A percentile compares a stretch with the other conserved stretches of the same genome.
Evolutionary conservation across 2,888 invertebrate genomes (phyloP).

Genomic region (Hirudinaria manillensis): DNA sequence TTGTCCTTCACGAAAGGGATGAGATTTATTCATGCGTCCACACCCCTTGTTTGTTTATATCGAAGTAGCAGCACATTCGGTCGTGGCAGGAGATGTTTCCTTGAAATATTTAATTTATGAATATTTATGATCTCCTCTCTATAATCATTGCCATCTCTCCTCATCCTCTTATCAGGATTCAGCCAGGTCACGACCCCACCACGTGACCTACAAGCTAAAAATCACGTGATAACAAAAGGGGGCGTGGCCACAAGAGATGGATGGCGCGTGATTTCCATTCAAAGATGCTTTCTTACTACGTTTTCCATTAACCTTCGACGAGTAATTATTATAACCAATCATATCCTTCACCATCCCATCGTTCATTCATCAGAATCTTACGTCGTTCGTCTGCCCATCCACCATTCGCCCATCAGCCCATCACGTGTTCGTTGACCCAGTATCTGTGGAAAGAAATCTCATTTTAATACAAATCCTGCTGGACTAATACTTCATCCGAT

Average conservation of each 20-base stretch:
- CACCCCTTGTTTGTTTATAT: no score
- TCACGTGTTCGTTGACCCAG: not conserved
- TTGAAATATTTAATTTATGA: no score
- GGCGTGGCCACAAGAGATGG: not conserved
- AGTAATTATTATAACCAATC: no score
- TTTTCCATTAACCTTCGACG: no score
- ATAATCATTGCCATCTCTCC: not conserved
- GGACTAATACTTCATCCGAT: slow-evolving; percentile 5
- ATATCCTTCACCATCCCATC: not conserved
- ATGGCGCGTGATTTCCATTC: not conserved
- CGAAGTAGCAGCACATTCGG: no score
- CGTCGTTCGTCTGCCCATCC: not conserved
- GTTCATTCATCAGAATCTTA: not conserved
- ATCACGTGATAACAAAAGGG: slow-evolving; percentile 11
- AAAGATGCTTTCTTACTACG: no score
- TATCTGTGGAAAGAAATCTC: slow-evolving; percentile 10
- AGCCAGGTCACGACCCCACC: slow-evolving; percentile 11
- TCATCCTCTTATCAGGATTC: slow-evolving; percentile 9
- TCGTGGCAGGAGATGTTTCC: no score
- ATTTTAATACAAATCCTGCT: slow-evolving; percentile 4
- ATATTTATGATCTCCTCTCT: not conserved
- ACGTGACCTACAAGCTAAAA: slow-evolving; percentile 19
- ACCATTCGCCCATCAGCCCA: not conserved
- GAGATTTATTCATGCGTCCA: no score
- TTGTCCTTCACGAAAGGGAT: no score